Base-by-base conservation (phyloP, 2,888 invertebrate species). In the Machimus atricapillus region DNA sequence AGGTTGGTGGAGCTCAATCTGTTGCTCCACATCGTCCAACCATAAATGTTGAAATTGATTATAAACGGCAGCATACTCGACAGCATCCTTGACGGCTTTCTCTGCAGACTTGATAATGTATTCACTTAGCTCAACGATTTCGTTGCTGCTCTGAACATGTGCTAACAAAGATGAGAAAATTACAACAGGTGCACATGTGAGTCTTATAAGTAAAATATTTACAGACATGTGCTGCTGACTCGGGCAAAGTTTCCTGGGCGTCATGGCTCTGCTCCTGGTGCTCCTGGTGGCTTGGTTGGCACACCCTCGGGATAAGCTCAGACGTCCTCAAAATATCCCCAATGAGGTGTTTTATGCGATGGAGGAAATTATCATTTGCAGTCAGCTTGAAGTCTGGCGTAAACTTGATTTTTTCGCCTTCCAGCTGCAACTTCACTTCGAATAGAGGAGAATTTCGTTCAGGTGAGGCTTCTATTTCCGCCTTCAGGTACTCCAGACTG, bases 291-390 rank as follows among this genome's bases (percentile, higher is more conserved):
- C 27, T 27, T 12, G 66, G 66, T 66, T 23, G 94, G 93, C 87
- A 90, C 89, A 97, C 94, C 88, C 97, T 94, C n/a, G 94, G 94
- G 91, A 97, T 95, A 87, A 96, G 92, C 40, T 95, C 94, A 31
- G 96, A 95, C 94, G 97, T 97, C 88, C 95, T 94, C 91, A 95
- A 95, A 91, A 97, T 95, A 90, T 97, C 97, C 88, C 96, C 94
- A 91, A 98, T 93, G 91, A 98, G 94, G 87, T 94, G 94, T 90
- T 95, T 94, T 88, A 97, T 93, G 85, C 96, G 94, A 89, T 94
- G 94, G 89, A 95, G 94, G 90, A 98, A 95, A 87, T 96, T 96
- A 88, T 94, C 94, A 8, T 94, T 91, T 90, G 95, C 94, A 31
- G 95, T 94, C 81, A 94, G 90, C 88, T 96, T 95, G 90, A 97